phyloP scores from a whole-genome alignment of 2,113 vertebrate genomes.

The Otis tarda region DNA sequence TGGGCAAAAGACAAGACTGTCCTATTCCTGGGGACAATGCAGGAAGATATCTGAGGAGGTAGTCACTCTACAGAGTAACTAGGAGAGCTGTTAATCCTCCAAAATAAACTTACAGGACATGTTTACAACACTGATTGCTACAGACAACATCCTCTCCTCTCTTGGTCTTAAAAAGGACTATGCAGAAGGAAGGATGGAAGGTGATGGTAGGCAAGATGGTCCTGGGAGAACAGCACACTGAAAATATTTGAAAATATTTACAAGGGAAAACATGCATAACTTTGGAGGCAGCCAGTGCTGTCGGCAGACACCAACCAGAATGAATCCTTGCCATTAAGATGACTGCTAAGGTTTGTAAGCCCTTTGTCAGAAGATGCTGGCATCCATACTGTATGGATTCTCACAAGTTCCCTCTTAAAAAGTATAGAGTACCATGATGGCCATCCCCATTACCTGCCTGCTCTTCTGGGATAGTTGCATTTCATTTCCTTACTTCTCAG shows the following conservation, averaged over 20 bases:
- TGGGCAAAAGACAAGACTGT: not conserved
- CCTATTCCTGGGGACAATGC: not conserved
- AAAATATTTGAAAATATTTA: slow-evolving; percentile 58
- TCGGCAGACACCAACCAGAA: not conserved
- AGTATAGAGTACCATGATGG: not conserved
- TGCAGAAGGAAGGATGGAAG: not conserved
- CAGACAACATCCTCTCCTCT: not conserved
- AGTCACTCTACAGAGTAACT: not conserved
- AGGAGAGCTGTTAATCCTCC: not conserved
- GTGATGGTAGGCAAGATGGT: not conserved
- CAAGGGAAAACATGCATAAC: not conserved
- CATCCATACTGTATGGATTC: not conserved
- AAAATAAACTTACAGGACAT: not conserved
- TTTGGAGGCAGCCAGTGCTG: not conserved
- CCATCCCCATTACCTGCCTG: not conserved
- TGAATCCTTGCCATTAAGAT: not conserved
- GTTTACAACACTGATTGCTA: not conserved
- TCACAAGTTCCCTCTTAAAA: not conserved
- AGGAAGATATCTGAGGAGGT: not conserved
- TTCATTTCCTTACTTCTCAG: not conserved
- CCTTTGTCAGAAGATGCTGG: not conserved
- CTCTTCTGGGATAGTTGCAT: not conserved
- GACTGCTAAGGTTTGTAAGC: not conserved
- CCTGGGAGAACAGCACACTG: not conserved
- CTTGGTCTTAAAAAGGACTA: not conserved